Evolutionary conservation across 1,140 invertebrate genomes (phyloP), one percentile per base, ranked within the genome.

Genomic region (Drosophila equinoxialis): DNA sequence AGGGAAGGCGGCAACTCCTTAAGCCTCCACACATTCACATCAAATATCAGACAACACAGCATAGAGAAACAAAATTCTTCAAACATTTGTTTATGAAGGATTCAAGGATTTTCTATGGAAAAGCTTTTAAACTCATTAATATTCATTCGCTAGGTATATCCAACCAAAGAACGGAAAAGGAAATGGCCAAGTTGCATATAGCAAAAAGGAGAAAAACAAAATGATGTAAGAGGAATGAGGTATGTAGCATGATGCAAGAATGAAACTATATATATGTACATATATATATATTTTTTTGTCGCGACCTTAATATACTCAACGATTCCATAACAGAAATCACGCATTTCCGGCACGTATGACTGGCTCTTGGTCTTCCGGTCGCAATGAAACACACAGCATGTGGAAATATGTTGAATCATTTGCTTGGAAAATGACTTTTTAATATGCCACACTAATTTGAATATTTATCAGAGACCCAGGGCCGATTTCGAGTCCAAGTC

Each of bases 361-460:
- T 51, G 11, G 11, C 37, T 39, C 10, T 13, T 51, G 20, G 45
- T 23, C 45, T 51, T 51, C 45, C 45, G 45, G 45, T 48, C 45
- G 6, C 30, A 48, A 51, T 8, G 20, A 23, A 51, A 51, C 17
- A 23, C 45, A 11, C 45, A 51, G 45, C 45, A 51, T 51, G 45
- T 51, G 45, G 14, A 48, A 70, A 75, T 75, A 67, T 75, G 76
- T 65, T 64, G 73, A 79, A 79, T 79, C 76, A 76, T 79, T 79
- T 79, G 76, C 66, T 71, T 74, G 63, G 74, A 79, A 79, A 82
- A 82, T 82, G 73, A 73, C 77, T 79, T 82, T 82, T 82, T 82
- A 82, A 82, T 82, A 82, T 77, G 77, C 76, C 77, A 82, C 74
- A 77, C 74, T 76, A 79, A 79, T 79, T 79, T 79, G 76, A 79